Percentiles rank a stretch among this genome's conserved stretches.
Evolutionary conservation across 2,888 invertebrate species (phyloP).

Genomic region (Elmis aenea): DNA sequence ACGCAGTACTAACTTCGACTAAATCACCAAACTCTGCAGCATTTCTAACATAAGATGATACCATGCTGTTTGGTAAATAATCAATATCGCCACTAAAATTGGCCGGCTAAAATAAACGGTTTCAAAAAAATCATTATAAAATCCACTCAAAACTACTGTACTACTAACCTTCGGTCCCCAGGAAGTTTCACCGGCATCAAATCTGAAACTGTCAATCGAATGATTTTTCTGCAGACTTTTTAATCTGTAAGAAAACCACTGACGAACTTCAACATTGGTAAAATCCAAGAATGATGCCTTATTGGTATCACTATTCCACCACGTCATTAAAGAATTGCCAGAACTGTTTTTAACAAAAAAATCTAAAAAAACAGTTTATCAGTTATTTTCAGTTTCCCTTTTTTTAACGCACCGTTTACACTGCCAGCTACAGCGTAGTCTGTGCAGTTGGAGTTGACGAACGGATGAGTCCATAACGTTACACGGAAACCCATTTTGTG

Average conservation of each 20-base stretch:
- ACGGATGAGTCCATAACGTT: conserved; percentile 82
- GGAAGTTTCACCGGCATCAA: conserved; percentile 74
- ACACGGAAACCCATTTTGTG: conserved; percentile 66
- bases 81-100: conserved; percentile 53
- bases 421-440: conserved; percentile 51
- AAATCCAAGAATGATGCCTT: conserved; percentile 64
- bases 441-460: conserved; percentile 69
- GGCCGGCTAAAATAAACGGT: conserved; percentile 53
- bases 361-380: conserved; percentile 40
- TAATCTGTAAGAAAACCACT: conserved; percentile 54
- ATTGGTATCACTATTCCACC: conserved; percentile 56
- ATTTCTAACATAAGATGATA: conserved; percentile 53
- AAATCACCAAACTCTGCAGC: conserved; percentile 57
- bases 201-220: conserved; percentile 71
- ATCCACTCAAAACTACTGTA: too few relatives aligned
- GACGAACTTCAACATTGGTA: conserved; percentile 61
- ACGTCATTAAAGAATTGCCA: conserved; percentile 47
- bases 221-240: conserved; percentile 54
- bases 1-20: conserved; percentile 69
- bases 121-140: too few relatives aligned
- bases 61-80: conserved; percentile 54
- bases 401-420: conserved; percentile 42
- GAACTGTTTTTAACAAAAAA: conserved; percentile 52
- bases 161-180: conserved; percentile 60
- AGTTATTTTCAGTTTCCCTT: too few relatives aligned